These are phyloP conservation scores for Hemicentrotus pulcherrimus DNA, from an alignment of 35 echinoderm and acorn worm genomes.

Conservation along the genomic window DNA sequence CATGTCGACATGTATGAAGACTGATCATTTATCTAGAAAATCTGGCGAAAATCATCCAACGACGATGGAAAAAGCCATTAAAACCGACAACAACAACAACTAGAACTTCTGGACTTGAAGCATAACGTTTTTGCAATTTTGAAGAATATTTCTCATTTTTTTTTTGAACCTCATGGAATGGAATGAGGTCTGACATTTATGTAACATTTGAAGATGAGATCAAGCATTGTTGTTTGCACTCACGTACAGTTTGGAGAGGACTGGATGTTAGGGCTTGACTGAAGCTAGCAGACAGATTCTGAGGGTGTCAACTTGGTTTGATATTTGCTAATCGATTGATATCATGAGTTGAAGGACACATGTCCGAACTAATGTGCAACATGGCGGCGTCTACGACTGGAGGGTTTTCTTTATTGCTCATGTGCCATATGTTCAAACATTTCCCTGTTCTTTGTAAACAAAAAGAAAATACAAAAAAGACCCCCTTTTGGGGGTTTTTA, in stretches of 20 bases:
- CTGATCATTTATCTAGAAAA: too few species aligned
- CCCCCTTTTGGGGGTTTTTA: background rate
- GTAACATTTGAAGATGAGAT: background rate
- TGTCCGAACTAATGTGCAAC: background rate
- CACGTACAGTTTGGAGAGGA: background rate
- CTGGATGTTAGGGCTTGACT: background rate
- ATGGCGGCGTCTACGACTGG: too few species aligned
- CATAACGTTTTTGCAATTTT: background rate
- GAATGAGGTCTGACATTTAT: background rate
- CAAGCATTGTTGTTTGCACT: background rate
- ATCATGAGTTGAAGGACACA: background rate
- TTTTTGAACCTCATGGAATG: background rate
- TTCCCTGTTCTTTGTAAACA: background rate
- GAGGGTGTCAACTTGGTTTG: background rate
- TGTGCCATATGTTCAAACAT: background rate
- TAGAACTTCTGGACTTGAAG: too few species aligned
- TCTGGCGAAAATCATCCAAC: too few species aligned
- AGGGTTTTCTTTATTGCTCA: too few species aligned
- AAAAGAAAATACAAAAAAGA: background rate
- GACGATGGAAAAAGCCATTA: too few species aligned
- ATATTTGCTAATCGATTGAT: constrained; percentile 30
- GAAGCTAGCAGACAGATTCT: background rate
- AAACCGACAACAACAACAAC: too few species aligned
- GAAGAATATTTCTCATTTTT: background rate
- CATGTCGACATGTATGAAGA: too few species aligned